Base-by-base conservation (phyloP, 2,888 invertebrate species). In the Xanthia togata region DNA sequence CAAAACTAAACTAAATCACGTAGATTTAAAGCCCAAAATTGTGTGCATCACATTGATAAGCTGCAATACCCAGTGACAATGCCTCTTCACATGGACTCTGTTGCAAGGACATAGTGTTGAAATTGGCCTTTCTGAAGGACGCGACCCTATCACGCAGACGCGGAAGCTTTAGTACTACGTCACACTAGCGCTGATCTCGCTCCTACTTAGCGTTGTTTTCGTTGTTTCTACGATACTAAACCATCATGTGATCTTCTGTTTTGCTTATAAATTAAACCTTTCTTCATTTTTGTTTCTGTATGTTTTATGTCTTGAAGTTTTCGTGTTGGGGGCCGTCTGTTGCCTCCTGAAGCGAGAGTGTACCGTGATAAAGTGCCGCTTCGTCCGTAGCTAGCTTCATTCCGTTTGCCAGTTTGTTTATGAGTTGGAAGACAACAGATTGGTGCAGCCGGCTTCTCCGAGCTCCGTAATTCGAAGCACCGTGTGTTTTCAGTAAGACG, bases 391-490 rank as follows among this genome's bases (percentile, higher is more conserved):
- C 96, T 96, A 96, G 92, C 93, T 96, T 96, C 96, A 95, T 93
- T 88, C 87, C 93, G 91, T 88, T 93, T 90, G 89, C 82, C 91
- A 92, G 95, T 96, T 96, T 96, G 96, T 96, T 96, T 96, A 96
- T 96, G 94, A 95, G 95, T 95, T 93, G 94, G 90, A 95, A 96
- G 96, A 96, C 96, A 96, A 96, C 96, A 95, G 95, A 94, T 94
- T 93, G 92, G 94, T 95, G 94, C 93, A 93, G 93, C 95, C 94
- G 96, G 96, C 94, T 92, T 92, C 92, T 91, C 91, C 88, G 92
- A 90, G 93, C 92, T 92, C 91, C 91, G 92, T 92, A 90, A 90
- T 90, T 85, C 89, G 88, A 89, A 87, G 91, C 92, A 91, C 80
- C 90, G 92, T 89, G 91, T 92, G 92, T 93, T 91, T 91, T 91